Conservation (phyloP, 2,888 invertebrate genomes). For the Lucinisca nassula region DNA sequence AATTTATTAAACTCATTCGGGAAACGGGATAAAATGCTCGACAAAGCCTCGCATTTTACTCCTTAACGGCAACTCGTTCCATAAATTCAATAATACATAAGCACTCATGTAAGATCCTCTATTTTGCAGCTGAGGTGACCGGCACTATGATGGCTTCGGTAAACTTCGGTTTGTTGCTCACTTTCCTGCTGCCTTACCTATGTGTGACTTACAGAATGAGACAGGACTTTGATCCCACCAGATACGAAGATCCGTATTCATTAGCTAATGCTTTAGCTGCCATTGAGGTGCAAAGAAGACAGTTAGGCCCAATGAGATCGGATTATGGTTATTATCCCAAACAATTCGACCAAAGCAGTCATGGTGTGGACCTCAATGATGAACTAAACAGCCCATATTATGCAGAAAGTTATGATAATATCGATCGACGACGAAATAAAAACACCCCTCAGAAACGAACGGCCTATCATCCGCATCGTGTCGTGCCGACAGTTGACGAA, state of each 20-base stretch:
- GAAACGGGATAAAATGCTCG: too few species aligned
- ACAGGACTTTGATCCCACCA: constrained; percentile 41
- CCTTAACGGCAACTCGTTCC: too few species aligned
- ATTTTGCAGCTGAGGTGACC: constrained; percentile 7
- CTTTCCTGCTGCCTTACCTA: background rate
- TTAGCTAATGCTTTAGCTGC: constrained; percentile 50
- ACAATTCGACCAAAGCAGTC: background rate
- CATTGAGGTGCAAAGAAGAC: constrained; percentile 38
- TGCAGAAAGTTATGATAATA: background rate
- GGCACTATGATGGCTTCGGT: background rate
- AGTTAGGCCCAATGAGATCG: background rate
- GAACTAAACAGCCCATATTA: background rate
- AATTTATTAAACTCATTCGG: too few species aligned
- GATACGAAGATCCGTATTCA: constrained; percentile 61
- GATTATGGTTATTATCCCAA: background rate
- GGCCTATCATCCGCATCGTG: constrained; percentile 45
- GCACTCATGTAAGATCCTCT: too few species aligned
- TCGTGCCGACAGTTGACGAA: constrained; percentile 55
- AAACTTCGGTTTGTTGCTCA: constrained; percentile 3
- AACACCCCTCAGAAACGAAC: constrained; percentile 56
- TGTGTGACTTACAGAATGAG: constrained; percentile 35
- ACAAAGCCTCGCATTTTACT: too few species aligned
- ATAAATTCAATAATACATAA: too few species aligned
- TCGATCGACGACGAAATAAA: background rate
- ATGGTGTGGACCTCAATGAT: background rate